Evolutionary conservation across 2,888 invertebrate species (phyloP).

Genomic region (Torymus aiolomorphi): DNA sequence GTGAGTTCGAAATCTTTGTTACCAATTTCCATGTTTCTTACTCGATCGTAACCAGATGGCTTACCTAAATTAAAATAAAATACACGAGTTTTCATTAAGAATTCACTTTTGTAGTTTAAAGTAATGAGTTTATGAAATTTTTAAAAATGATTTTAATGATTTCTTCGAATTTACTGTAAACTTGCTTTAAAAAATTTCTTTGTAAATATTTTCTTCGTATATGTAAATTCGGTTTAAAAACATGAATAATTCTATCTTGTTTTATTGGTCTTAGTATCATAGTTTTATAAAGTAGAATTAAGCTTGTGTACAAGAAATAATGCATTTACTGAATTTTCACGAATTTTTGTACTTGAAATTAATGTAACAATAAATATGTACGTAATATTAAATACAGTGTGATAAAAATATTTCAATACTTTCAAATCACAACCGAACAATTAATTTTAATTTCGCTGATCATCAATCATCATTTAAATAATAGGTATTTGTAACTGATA

Average conservation of each 20-base stretch:
- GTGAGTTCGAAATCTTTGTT: conserved; percentile 98
- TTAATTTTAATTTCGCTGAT: no score
- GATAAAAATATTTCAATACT: no score
- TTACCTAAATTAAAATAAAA: conserved; percentile 80
- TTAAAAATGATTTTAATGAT: not conserved
- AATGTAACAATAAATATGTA: no score
- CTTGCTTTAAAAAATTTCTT: not conserved
- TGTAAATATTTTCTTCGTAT: not conserved
- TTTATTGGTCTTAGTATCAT: no score
- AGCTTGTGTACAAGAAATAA: conserved; percentile 2
- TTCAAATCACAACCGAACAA: no score
- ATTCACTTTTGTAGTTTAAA: not conserved
- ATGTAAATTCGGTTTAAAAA: not conserved
- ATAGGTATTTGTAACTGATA: not conserved
- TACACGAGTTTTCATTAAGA: not conserved
- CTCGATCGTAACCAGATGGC: conserved; percentile 96
- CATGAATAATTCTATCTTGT: not conserved
- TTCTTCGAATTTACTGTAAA: not conserved
- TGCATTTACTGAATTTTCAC: conserved; percentile 2
- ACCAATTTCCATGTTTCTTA: conserved; percentile 97
- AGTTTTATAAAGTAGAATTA: not conserved
- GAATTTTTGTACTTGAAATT: no score
- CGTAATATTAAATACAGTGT: no score
- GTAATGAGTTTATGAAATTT: not conserved
- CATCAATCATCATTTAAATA: no score